A percentile compares a stretch with the other conserved stretches of the same genome.
These are phyloP conservation scores for Percopsis transmontana DNA, from an alignment of 2,113 vertebrate genomes.

Conservation along the genomic window DNA sequence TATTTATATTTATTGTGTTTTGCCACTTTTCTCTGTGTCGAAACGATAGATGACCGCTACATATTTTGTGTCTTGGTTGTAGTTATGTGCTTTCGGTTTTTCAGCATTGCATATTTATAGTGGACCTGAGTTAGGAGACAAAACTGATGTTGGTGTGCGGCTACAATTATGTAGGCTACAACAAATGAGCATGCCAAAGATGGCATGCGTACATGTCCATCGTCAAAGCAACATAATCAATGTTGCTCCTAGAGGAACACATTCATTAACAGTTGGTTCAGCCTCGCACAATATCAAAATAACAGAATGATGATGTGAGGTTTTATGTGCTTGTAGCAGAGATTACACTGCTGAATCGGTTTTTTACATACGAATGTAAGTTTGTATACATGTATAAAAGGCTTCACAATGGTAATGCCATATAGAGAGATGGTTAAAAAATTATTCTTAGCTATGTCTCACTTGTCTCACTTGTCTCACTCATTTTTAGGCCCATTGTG, in stretches of 20 bases:
- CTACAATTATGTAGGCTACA: slow-evolving; percentile 19
- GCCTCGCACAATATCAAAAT: slow-evolving; percentile 22
- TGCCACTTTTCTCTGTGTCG: not conserved
- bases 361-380: not conserved
- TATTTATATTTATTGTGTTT: not conserved
- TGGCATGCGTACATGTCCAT: slow-evolving; percentile 5
- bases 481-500: slow-evolving; percentile 49
- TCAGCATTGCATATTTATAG: not conserved
- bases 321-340: slow-evolving; percentile 14
- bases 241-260: slow-evolving; percentile 39
- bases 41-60: too few relatives aligned
- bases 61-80: not conserved
- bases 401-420: too few relatives aligned
- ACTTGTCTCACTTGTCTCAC: too few relatives aligned
- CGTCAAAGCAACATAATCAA: slow-evolving; percentile 55
- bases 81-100: not conserved
- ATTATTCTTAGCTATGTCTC: too few relatives aligned
- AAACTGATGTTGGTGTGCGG: slow-evolving; percentile 21
- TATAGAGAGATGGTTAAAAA: too few relatives aligned
- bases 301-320: slow-evolving; percentile 21
- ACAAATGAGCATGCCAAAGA: slow-evolving; percentile 20
- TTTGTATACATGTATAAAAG: not conserved
- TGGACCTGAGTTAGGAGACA: slow-evolving; percentile 5
- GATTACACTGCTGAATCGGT: not conserved
- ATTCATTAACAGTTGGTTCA: slow-evolving; percentile 37